These are phyloP conservation scores for Dipodomys stephensi DNA, from an alignment of 2,113 vertebrate species.

Conservation along the genomic window DNA sequence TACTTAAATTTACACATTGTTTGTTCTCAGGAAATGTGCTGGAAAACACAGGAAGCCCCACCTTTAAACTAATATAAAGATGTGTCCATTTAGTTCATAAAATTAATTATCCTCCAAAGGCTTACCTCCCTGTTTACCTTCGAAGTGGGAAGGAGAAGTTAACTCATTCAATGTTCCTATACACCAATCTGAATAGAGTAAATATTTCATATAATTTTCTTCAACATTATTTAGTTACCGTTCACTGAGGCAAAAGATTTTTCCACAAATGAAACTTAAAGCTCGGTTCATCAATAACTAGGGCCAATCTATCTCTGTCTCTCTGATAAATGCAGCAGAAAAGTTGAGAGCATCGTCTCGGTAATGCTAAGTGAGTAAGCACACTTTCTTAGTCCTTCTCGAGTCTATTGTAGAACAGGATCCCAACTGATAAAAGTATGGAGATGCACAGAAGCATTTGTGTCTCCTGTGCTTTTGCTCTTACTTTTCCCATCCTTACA, in stretches of 20 bases:
- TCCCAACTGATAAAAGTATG: background rate
- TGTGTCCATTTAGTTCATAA: conserved; percentile 5
- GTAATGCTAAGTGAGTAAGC: background rate
- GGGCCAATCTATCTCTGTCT: background rate
- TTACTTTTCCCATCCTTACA: background rate
- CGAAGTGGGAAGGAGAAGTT: background rate
- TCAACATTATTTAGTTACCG: conserved; percentile 5
- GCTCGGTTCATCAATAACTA: conserved; percentile 3
- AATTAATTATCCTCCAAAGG: conserved; percentile 1
- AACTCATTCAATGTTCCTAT: background rate
- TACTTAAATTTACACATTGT: conserved; percentile 36
- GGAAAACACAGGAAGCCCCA: background rate
- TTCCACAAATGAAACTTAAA: conserved; percentile 36
- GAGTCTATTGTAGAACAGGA: background rate
- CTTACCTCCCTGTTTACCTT: background rate
- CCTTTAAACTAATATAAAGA: background rate
- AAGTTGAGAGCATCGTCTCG: background rate
- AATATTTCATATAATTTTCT: background rate
- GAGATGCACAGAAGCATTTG: background rate
- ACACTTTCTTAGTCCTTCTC: background rate
- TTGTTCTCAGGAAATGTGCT: conserved; percentile 33
- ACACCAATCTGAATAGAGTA: background rate
- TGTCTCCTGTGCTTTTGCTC: background rate
- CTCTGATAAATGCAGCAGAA: background rate
- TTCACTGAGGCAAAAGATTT: conserved; percentile 23